Percentiles rank a stretch among this genome's conserved stretches.
phyloP scores from a whole-genome alignment of 2,888 invertebrate genomes.

The Troides oblongomaculatus region DNA sequence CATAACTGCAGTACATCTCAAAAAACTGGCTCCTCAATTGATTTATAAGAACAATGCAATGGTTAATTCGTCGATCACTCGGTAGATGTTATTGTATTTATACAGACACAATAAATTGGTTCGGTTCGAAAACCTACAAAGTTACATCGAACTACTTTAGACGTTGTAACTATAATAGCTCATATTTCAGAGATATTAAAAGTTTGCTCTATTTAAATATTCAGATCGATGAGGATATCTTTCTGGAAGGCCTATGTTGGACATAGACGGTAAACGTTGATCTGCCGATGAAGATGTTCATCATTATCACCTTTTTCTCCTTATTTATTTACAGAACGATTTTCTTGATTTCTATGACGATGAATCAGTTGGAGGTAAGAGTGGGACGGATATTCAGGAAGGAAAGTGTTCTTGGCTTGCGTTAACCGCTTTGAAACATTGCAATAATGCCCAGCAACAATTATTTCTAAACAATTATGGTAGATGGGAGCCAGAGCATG shows the following conservation, averaged over 20 bases:
- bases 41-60: too few species aligned
- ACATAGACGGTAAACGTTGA: too few species aligned
- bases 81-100: too few species aligned
- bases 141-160: neutral
- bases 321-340: slow-evolving; percentile 19
- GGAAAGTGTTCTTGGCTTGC: slow-evolving; percentile 96
- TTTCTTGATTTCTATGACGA: slow-evolving; percentile 19
- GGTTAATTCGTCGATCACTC: too few species aligned
- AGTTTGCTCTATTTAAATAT: neutral
- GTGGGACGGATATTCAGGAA: slow-evolving; percentile 75
- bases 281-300: too few species aligned
- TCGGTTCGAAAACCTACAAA: neutral
- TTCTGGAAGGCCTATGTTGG: neutral
- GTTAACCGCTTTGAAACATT: slow-evolving; percentile 87
- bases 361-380: slow-evolving; percentile 38
- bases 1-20: too few species aligned
- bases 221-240: too few species aligned
- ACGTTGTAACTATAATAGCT: too few species aligned
- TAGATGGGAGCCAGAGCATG: slow-evolving; percentile 75
- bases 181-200: neutral
- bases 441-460: slow-evolving; percentile 81
- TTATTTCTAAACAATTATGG: slow-evolving; percentile 86
- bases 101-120: too few species aligned
- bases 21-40: too few species aligned
- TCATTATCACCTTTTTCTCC: neutral